phyloP scores from a whole-genome alignment of 2,888 invertebrate species.

The Pammene aurita region DNA sequence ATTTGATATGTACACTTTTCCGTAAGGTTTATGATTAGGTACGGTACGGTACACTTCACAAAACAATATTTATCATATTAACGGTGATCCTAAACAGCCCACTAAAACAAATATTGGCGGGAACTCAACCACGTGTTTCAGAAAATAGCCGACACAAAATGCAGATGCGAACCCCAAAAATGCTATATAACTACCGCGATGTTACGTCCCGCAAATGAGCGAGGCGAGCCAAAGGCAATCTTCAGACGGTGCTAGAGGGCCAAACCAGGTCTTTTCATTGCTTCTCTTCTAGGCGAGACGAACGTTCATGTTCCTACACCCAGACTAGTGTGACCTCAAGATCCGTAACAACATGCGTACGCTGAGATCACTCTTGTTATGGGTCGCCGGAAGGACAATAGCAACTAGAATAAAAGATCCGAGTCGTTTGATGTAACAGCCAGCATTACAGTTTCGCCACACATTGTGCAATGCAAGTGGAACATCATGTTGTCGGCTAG shows the following conservation, averaged over 20 bases:
- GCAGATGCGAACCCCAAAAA: conserved; percentile 22
- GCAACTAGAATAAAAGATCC: neutral
- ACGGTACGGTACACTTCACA: neutral
- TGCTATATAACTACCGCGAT: conserved; percentile 15
- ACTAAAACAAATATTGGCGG: neutral
- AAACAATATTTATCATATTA: neutral
- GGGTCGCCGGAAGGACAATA: neutral
- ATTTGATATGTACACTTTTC: no score
- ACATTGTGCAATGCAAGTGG: conserved; percentile 3
- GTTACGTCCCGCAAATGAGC: conserved; percentile 20
- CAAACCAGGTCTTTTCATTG: neutral
- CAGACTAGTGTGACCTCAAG: no score
- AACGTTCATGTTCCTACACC: neutral
- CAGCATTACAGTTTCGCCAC: neutral
- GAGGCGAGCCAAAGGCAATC: conserved; percentile 9
- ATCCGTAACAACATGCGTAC: neutral
- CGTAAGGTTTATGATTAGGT: no score
- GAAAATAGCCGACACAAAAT: neutral
- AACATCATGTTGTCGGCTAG: neutral
- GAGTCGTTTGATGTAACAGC: conserved; percentile 5
- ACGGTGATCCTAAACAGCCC: neutral
- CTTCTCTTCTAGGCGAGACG: neutral
- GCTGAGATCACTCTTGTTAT: neutral
- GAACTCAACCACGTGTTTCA: conserved; percentile 8
- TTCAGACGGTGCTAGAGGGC: conserved; percentile 4